Evolutionary conservation across 2,797 vertebrate genomes (phyloP).

Genomic region (Brachyrhaphis roseni): DNA sequence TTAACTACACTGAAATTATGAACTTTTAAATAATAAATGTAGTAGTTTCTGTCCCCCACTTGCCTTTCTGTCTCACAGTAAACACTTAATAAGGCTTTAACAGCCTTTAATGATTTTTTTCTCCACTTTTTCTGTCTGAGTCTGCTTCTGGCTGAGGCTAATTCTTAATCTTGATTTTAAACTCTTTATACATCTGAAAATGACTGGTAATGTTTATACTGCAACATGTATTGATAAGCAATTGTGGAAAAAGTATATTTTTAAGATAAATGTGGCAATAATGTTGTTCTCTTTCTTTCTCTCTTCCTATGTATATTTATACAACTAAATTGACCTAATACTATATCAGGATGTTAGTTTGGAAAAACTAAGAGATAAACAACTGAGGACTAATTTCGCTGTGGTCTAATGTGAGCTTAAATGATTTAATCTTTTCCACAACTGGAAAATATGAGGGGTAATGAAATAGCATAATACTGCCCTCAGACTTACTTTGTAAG

Average conservation of each 20-base stretch:
- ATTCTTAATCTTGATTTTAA: background rate
- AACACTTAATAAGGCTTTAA: background rate
- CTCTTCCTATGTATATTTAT: too few relatives aligned
- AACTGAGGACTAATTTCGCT: background rate
- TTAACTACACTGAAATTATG: background rate
- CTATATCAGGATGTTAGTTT: background rate
- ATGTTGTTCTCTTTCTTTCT: background rate
- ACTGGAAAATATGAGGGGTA: background rate
- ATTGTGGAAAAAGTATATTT: background rate
- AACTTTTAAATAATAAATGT: background rate
- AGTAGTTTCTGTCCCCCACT: background rate
- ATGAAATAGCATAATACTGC: background rate
- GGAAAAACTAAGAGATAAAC: background rate
- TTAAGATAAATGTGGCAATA: background rate
- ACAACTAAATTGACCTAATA: too few relatives aligned
- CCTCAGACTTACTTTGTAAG: background rate
- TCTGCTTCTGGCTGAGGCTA: background rate
- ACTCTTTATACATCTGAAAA: background rate
- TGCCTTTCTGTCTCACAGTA: background rate
- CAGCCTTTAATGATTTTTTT: background rate
- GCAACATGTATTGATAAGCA: background rate
- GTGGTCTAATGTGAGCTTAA: background rate
- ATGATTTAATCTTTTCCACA: background rate
- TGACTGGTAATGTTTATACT: background rate
- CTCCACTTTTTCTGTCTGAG: background rate